Base-by-base conservation (phyloP, 2,797 vertebrate genomes). In the Sebastes goodei region DNA sequence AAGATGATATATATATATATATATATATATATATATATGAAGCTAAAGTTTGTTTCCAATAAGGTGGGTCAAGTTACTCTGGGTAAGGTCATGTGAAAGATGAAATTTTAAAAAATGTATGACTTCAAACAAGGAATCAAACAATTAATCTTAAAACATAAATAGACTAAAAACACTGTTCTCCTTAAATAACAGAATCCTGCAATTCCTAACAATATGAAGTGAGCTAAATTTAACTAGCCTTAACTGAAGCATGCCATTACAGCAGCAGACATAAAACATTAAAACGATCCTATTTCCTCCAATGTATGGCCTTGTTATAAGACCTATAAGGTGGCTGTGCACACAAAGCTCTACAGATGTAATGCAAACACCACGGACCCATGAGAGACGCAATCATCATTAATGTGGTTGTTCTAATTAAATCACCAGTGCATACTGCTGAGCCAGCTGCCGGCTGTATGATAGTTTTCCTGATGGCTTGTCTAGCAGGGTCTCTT, bases 391-490 rank as follows among this genome's bases (percentile, higher is more conserved):
- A 72, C 33, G 17, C 88, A 89, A 87, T 92, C 87, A 89, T 87
- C 91, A 90, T 93, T 89, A 91, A 91, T 89, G 88, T 80, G 88
- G 80, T 82, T 84, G 78, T 86, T 89, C 83, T 93, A 92, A 93
- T 91, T 76, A 90, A 92, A 92, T 93, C 90, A 92, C 73, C 72
- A 70, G 87, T 72, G 82, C 88, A 80, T 82, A 80, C 69, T 90
- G 91, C 86, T 88, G 90, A 93, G 86, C 83, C 90, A 89, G 90
- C 88, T 86, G 85, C 82, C 25, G 11, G 46, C 74, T 76, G 62
- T 70, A 77, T 87, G 78, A 85, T 56, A 32, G 75, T 74, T 82
- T 91, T 72, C 85, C 83, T 64, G 68, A 78, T 87, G 81, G 71
- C 86, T 86, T 81, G 83, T 89, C 83, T 78, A 63, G 30, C 74